Conservation (phyloP, 2,888 invertebrate genomes). For the Epicampocera succincta region DNA sequence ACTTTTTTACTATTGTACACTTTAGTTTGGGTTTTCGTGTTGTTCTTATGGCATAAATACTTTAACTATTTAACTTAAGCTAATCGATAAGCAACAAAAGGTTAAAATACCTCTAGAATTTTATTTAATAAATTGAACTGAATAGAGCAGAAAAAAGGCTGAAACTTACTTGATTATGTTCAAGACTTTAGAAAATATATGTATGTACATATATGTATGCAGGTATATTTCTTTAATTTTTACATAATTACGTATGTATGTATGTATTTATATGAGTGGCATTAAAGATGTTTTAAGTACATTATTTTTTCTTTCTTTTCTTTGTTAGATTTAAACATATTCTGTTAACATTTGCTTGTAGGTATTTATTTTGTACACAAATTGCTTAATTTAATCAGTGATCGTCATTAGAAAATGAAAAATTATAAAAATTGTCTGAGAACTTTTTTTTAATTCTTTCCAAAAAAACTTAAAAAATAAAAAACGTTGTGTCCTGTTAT, state of each 20-base stretch:
- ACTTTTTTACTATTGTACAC: constrained; percentile 39
- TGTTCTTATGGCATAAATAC: constrained; percentile 59
- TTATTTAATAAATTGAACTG: constrained; percentile 8
- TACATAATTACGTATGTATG: constrained; percentile 33
- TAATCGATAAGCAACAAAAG: constrained; percentile 67
- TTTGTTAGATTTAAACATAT: neutral
- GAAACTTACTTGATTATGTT: constrained; percentile 48
- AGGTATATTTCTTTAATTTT: neutral
- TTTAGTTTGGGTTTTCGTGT: constrained; percentile 23
- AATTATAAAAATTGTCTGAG: constrained; percentile 50
- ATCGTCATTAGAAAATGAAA: constrained; percentile 33
- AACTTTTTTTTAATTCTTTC: constrained; percentile 41
- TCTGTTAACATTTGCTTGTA: constrained; percentile 2
- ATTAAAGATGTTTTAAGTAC: too few relatives aligned
- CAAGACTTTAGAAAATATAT: constrained; percentile 14
- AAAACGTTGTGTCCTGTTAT: constrained; percentile 69
- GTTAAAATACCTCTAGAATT: constrained; percentile 62
- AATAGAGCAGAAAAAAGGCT: neutral
- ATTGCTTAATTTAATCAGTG: constrained; percentile 39
- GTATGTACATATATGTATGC: neutral
- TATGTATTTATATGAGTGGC: too few relatives aligned
- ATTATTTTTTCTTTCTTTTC: neutral
- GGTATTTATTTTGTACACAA: constrained; percentile 31
- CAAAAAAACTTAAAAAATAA: constrained; percentile 59
- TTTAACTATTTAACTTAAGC: constrained; percentile 65